Conservation (phyloP, 2,113 vertebrate species). For the Cololabis saira region DNA sequence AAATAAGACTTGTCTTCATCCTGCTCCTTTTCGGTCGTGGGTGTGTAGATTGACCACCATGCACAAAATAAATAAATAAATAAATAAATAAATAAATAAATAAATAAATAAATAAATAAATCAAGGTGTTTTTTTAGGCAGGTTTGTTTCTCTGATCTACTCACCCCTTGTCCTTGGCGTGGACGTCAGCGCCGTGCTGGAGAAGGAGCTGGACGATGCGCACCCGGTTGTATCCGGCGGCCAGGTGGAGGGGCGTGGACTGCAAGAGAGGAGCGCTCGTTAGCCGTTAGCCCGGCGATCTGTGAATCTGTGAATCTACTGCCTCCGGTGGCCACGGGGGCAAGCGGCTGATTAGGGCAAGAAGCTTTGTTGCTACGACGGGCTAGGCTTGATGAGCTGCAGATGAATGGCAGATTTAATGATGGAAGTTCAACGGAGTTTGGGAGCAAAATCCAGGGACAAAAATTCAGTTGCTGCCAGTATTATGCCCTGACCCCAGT, state of each 20-base stretch:
- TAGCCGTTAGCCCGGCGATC: conserved; percentile 16
- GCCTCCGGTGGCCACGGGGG: conserved; percentile 54
- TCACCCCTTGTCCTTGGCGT: conserved; percentile 98
- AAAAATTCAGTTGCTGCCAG: conserved; percentile 21
- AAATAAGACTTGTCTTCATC: too few relatives aligned
- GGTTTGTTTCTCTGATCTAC: neutral
- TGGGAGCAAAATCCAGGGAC: conserved; percentile 25
- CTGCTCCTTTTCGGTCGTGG: too few relatives aligned
- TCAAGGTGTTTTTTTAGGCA: too few relatives aligned
- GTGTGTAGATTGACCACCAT: too few relatives aligned
- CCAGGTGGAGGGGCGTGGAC: conserved; percentile 97
- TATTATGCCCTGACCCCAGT: conserved; percentile 31
- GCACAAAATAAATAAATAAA: too few relatives aligned
- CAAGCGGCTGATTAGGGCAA: conserved; percentile 71
- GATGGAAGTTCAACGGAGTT: conserved; percentile 56
- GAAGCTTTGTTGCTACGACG: conserved; percentile 62
- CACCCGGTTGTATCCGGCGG: conserved; percentile 97
- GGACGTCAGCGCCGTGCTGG: conserved; percentile 97
- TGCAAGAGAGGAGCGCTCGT: conserved; percentile 72
- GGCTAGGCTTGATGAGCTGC: conserved; percentile 68
- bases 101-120: too few relatives aligned
- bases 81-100: too few relatives aligned
- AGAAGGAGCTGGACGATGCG: conserved; percentile 97
- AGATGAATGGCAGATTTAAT: conserved; percentile 51
- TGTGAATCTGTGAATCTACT: conserved; percentile 6